Conservation (phyloP, 2,113 vertebrate species). For the Lophura nycthemera region DNA sequence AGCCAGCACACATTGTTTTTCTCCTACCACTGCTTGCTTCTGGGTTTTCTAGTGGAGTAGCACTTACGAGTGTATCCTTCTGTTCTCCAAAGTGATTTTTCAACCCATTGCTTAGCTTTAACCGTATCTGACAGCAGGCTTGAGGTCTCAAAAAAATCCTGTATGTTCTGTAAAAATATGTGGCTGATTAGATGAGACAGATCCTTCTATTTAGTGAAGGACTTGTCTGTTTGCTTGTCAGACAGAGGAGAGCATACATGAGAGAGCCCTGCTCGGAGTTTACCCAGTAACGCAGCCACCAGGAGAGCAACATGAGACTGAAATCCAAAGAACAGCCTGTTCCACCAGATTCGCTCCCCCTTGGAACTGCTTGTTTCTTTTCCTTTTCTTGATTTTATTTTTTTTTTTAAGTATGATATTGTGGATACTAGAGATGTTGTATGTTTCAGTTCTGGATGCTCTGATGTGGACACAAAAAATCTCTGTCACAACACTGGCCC, state of each 20-base stretch:
- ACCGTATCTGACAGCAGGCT: background rate
- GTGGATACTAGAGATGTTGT: background rate
- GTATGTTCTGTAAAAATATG: background rate
- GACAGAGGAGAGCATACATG: background rate
- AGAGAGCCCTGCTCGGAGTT: background rate
- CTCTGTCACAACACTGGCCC: background rate
- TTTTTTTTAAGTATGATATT: too few species aligned
- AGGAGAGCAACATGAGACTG: background rate
- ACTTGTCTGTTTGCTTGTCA: background rate
- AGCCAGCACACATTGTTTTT: rapidly evolving
- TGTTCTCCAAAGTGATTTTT: background rate
- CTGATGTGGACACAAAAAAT: background rate
- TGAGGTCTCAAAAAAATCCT: background rate
- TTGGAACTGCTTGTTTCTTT: background rate
- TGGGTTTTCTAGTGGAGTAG: background rate
- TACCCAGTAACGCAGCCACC: background rate
- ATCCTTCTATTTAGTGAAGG: background rate
- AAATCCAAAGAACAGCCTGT: background rate
- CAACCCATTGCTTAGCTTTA: background rate
- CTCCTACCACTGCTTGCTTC: background rate
- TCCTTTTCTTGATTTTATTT: background rate
- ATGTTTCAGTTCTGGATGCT: background rate
- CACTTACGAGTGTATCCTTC: rapidly evolving
- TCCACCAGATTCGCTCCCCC: background rate
- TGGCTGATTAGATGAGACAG: background rate